Evolutionary conservation across 2,797 vertebrate genomes (phyloP).

Genomic region (Rhodeus uyekii): DNA sequence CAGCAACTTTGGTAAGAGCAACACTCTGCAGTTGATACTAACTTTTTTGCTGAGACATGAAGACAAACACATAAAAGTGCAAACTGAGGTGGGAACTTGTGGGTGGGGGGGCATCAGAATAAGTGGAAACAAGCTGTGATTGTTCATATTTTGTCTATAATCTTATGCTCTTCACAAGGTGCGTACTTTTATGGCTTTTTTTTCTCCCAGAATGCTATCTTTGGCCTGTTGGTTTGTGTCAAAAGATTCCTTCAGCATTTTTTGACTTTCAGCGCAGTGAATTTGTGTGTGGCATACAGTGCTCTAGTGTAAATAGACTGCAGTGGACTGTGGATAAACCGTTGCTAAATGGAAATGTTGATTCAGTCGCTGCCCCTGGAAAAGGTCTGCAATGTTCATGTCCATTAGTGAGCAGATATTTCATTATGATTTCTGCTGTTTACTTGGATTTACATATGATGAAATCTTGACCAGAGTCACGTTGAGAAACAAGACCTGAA

Average conservation of each 20-base stretch:
- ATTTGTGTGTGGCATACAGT: slow-evolving; percentile 64
- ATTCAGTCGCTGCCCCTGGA: slow-evolving; percentile 68
- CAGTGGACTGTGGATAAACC: slow-evolving; percentile 62
- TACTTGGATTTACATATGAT: slow-evolving; percentile 61
- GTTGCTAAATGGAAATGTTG: slow-evolving; percentile 70
- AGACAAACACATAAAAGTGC: not conserved
- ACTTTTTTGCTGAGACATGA: slow-evolving; percentile 52
- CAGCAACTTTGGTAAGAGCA: slow-evolving; percentile 91
- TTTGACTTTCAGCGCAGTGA: slow-evolving; percentile 56
- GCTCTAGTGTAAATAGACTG: slow-evolving; percentile 68
- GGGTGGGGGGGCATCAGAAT: not conserved
- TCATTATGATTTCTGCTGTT: slow-evolving; percentile 67
- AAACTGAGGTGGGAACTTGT: not conserved
- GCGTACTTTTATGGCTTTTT: slow-evolving; percentile 60
- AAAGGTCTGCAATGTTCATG: slow-evolving; percentile 60
- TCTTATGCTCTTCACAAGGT: slow-evolving; percentile 34
- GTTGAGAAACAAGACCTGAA: slow-evolving; percentile 47
- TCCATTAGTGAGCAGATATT: slow-evolving; percentile 58
- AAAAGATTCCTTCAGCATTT: slow-evolving; percentile 72
- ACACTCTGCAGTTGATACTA: not conserved
- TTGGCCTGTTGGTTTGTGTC: slow-evolving; percentile 64
- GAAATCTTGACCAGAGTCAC: slow-evolving; percentile 29
- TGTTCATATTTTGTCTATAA: slow-evolving; percentile 32
- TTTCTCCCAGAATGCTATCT: slow-evolving; percentile 52
- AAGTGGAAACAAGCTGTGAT: not conserved